Percentiles rank a stretch among this genome's conserved stretches.
Conservation (phyloP, 35 echinoderm and acorn worm species). For the Amphiura filiformis region DNA sequence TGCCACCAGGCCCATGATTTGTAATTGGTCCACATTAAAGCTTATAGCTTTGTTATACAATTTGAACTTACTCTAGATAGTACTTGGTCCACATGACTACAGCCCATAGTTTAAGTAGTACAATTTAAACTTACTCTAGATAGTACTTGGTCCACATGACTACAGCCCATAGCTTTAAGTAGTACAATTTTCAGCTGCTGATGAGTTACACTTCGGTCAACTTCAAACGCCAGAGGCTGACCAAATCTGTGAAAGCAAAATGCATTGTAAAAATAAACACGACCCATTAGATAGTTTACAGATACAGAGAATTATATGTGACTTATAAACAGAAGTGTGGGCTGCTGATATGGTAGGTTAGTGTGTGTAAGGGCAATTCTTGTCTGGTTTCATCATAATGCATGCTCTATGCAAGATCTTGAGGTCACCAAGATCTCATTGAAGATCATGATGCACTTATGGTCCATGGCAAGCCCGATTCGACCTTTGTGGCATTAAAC, state of each 20-base stretch:
- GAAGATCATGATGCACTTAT: too few relatives aligned
- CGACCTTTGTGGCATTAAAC: too few relatives aligned
- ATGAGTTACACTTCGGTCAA: constrained; percentile 66
- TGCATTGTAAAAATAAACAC: background rate
- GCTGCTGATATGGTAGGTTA: too few relatives aligned
- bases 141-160: constrained; percentile 67
- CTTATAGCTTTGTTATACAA: background rate
- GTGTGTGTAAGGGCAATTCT: too few relatives aligned
- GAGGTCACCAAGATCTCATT: too few relatives aligned
- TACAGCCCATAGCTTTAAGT: constrained; percentile 83
- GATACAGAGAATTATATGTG: too few relatives aligned
- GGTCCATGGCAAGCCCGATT: too few relatives aligned
- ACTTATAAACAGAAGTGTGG: too few relatives aligned
- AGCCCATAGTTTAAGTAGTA: constrained; percentile 88
- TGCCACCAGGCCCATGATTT: too few relatives aligned
- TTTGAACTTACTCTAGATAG: constrained; percentile 50
- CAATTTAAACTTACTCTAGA: constrained; percentile 62
- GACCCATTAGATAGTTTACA: too few relatives aligned
- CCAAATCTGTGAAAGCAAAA: constrained; percentile 64
- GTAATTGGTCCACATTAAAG: background rate
- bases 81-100: constrained; percentile 66
- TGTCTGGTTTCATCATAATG: too few relatives aligned
- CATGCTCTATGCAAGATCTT: too few relatives aligned
- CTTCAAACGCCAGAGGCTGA: constrained; percentile 84
- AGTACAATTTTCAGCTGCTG: constrained; percentile 85